These are phyloP conservation scores for Mesorhabditis sp. DNA, from an alignment of 2,888 invertebrate genomes.

Conservation along the genomic window DNA sequence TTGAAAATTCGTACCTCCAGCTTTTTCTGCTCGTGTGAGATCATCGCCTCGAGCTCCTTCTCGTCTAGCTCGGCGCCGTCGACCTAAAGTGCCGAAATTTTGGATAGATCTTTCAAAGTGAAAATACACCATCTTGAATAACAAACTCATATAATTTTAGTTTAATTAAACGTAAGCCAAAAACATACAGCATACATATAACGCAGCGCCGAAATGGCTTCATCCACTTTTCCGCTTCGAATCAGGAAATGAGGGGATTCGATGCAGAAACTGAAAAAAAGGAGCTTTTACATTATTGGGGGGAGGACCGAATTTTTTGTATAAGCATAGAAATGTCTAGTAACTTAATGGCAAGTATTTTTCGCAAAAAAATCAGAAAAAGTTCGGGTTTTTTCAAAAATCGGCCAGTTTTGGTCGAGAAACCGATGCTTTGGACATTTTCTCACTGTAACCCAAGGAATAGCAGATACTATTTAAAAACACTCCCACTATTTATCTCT, in stretches of 20 bases:
- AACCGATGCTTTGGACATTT: too few species aligned
- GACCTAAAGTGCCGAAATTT: not conserved
- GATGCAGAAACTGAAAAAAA: not conserved
- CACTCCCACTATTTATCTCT: too few species aligned
- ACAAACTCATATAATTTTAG: too few species aligned
- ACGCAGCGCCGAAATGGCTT: not conserved
- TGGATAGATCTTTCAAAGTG: too few species aligned
- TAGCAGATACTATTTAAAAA: too few species aligned
- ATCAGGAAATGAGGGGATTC: not conserved
- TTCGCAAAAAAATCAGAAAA: too few species aligned
- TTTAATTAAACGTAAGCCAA: not conserved
- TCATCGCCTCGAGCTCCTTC: not conserved
- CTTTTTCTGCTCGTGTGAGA: not conserved
- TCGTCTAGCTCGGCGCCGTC: not conserved
- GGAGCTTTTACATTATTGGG: not conserved
- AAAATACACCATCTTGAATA: too few species aligned
- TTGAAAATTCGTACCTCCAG: not conserved
- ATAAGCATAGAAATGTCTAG: too few species aligned
- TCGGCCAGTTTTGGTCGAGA: too few species aligned
- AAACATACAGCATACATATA: not conserved
- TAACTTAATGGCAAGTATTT: too few species aligned
- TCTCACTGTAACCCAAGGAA: too few species aligned
- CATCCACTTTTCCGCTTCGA: not conserved
- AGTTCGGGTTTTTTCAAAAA: too few species aligned
- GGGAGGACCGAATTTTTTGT: not conserved